Percentiles rank a stretch among this genome's conserved stretches.
These are phyloP conservation scores for Nilaparvata lugens DNA, from an alignment of 1,140 invertebrate species.

Conservation along the genomic window DNA sequence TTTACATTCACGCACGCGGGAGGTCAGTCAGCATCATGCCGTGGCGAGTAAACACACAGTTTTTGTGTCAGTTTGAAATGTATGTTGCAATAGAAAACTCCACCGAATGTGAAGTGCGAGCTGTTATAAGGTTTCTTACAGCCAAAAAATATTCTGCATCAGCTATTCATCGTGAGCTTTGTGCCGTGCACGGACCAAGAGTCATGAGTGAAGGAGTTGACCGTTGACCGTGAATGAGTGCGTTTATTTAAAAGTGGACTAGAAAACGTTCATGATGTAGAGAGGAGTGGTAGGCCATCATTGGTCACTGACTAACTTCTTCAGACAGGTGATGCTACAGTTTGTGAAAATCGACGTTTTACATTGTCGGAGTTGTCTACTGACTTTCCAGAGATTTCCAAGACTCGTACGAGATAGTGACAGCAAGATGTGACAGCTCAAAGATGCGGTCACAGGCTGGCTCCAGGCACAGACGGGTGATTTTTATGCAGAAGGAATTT, in stretches of 20 bases:
- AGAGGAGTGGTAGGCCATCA: background rate
- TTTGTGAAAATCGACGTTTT: background rate
- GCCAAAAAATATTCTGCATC: background rate
- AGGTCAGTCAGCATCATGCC: background rate
- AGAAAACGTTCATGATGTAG: background rate
- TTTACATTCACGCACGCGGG: background rate
- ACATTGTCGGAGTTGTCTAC: background rate
- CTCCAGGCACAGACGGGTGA: too few species aligned
- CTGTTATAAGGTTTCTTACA: background rate
- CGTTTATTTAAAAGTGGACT: background rate
- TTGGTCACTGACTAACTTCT: background rate
- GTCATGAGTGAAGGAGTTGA: background rate
- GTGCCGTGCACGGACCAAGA: background rate
- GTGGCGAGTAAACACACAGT: background rate
- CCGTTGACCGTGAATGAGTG: too few species aligned
- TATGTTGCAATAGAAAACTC: background rate
- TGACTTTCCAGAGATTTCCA: background rate
- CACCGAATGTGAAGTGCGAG: background rate
- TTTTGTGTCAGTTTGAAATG: background rate
- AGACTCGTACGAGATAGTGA: background rate
- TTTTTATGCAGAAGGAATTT: too few species aligned
- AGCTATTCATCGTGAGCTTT: background rate
- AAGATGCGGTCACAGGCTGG: background rate
- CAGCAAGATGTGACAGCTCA: background rate
- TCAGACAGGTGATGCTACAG: background rate